Evolutionary conservation across 2,888 invertebrate genomes (phyloP).

Genomic region (Erebia aethiops): DNA sequence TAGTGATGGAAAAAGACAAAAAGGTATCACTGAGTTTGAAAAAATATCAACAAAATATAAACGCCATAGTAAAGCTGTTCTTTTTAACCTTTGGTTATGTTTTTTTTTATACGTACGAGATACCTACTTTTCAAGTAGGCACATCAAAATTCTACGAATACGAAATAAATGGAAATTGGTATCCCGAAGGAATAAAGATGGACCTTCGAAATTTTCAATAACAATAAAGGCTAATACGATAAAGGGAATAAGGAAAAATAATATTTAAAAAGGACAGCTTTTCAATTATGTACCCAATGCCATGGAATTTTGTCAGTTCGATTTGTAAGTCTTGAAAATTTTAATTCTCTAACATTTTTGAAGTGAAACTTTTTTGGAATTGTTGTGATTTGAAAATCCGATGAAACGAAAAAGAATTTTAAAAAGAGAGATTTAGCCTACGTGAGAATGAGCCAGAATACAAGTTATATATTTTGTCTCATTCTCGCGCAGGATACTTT

Average conservation of each 20-base stretch:
- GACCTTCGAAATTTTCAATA: slow-evolving; percentile 28
- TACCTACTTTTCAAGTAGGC: not conserved
- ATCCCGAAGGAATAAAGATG: slow-evolving; percentile 22
- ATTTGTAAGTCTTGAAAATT: not conserved
- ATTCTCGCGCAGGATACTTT: no score
- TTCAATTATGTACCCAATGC: slow-evolving; percentile 27
- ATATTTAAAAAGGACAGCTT: slow-evolving; percentile 26
- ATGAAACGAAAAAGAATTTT: no score
- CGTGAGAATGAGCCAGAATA: no score
- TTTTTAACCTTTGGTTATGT: not conserved
- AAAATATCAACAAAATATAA: no score
- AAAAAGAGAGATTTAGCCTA: no score
- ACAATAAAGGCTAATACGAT: slow-evolving; percentile 28
- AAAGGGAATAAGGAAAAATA: slow-evolving; percentile 28
- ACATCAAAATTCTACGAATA: not conserved
- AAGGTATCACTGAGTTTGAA: no score
- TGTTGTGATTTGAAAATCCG: no score
- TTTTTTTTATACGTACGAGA: no score
- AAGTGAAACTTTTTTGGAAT: no score
- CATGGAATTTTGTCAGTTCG: slow-evolving; percentile 25
- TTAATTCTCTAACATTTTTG: not conserved
- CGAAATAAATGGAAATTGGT: slow-evolving; percentile 1
- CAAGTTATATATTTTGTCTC: no score
- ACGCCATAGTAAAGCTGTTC: no score
- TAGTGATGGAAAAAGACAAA: no score